Evolutionary conservation across 2,888 invertebrate species (phyloP), one percentile per base, ranked within the genome.

Genomic region (Pedicia rivosa): DNA sequence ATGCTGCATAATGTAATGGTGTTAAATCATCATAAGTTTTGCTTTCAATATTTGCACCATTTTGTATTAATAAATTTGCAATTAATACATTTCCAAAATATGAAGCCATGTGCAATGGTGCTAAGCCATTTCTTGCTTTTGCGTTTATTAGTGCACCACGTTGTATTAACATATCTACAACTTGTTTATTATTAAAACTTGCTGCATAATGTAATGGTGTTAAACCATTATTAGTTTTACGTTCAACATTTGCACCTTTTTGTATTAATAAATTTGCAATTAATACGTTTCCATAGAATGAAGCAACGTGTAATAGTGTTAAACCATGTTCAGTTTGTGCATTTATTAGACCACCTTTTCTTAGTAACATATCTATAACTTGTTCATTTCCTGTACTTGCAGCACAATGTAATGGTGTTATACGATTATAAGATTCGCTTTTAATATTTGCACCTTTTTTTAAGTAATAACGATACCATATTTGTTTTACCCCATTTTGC

Each of bases 71-170:
- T 22, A 97, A 67, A 2, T 83, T 74, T 6, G 95, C 95, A 91
- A 98, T 91, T 58, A 91, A 91, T 38, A 83, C 80, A 63, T 95
- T 92, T 53, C 98, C 98, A 98, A 98, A 99, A 66, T 99, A 97
- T 39, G 94, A 87, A 42, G 97, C 95, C 13, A 99, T 98, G 58
- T 98, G 98, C 45, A 99, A 68, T 0, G 97, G 97, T 42, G 91
- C 92, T 47, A 98, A 98, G 59, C 92, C 88, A 60, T 98, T 97
- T 70, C 98, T 94, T 15, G 98, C 98, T 44, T 90, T 81, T 55
- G 84, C 97, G 66, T 98, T 98, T 43, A 97, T 94, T 59, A 98
- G 94, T 40, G 98, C 98, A 37, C 94, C 94, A 60, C 90, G 88
- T 47, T 91, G 87, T 43, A 98, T 76, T 39, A 99, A 73, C 48